Base-by-base conservation (phyloP, 2,113 vertebrate species). In the Hydropotes inermis region DNA sequence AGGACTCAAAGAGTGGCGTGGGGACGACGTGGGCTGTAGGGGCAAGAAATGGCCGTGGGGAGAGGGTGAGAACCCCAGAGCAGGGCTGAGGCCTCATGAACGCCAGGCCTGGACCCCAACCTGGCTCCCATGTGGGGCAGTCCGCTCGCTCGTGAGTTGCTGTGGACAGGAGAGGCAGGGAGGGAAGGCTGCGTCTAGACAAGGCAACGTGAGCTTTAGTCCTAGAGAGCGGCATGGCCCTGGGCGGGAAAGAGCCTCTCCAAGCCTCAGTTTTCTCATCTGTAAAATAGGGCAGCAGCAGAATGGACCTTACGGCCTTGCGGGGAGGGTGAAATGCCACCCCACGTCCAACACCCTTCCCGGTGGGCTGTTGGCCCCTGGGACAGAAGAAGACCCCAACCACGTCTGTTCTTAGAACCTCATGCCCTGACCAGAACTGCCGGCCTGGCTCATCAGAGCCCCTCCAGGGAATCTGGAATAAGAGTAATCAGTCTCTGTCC, bases 41-140 rank as follows among this genome's bases (percentile, higher is more conserved):
- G 33, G 15, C 43, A 17, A 83, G 78, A n/a, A 39, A 5, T 0
- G 4, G 28, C 30, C 7, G 1, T 19, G 19, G 0, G 19, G 61
- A 17, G 28, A 33, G 30, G 52, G 14, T 39, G 1, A 36, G 19
- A 50, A 50, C 3, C 1, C 25, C 27, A 1, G n/a, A 13, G 28
- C 2, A 25, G 54, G 33, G 52, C 14, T 7, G 1, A 0, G 13
- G 60, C 27, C 15, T 0, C 0, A 0, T 2, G 28, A 16, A 13
- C 47, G 6, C 0, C 3, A 2, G 36, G n/a, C n/a, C 10, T 50
- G 9, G n/a, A 13, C 2, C n/a, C n/a, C 6, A 0, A 47, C 57
- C 54, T 33, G 28, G 19, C 1, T 30, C 54, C 39, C 8, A 3
- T 0, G 12, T 7, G n/a, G 43, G 50, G 7, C 0, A 0, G 57